These are phyloP conservation scores for Atlantisia rogersi DNA, from an alignment of 2,113 vertebrate genomes.

Conservation along the genomic window DNA sequence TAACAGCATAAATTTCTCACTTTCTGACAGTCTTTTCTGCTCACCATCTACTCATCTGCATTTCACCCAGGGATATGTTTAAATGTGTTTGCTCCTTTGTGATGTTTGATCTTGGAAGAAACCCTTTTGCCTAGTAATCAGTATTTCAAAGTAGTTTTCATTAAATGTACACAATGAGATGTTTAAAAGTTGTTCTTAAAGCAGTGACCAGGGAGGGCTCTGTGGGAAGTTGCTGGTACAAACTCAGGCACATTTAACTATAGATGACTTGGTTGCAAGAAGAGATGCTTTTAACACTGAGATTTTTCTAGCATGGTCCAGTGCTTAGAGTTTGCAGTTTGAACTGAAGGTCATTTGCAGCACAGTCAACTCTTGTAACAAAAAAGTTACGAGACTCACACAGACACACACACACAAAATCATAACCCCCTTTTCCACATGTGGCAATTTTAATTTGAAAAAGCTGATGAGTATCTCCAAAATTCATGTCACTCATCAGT, in stretches of 20 bases:
- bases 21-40: background rate
- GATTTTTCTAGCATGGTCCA: background rate
- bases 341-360: background rate
- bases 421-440: background rate
- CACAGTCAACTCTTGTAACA: background rate
- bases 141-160: background rate
- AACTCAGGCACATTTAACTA: background rate
- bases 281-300: background rate
- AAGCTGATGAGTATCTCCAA: background rate
- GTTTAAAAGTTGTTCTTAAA: background rate
- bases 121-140: background rate
- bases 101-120: background rate
- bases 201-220: background rate
- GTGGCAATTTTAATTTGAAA: background rate
- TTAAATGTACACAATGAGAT: background rate
- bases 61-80: background rate
- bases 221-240: background rate
- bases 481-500: background rate
- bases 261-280: background rate
- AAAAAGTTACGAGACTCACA: background rate
- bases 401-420: background rate
- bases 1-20: background rate
- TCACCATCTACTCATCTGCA: background rate
- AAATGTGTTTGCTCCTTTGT: background rate
- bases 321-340: background rate